Evolutionary conservation across 2,888 invertebrate species (phyloP), one percentile per base, ranked within the genome.

Genomic region (Lasioglossum marginatum): DNA sequence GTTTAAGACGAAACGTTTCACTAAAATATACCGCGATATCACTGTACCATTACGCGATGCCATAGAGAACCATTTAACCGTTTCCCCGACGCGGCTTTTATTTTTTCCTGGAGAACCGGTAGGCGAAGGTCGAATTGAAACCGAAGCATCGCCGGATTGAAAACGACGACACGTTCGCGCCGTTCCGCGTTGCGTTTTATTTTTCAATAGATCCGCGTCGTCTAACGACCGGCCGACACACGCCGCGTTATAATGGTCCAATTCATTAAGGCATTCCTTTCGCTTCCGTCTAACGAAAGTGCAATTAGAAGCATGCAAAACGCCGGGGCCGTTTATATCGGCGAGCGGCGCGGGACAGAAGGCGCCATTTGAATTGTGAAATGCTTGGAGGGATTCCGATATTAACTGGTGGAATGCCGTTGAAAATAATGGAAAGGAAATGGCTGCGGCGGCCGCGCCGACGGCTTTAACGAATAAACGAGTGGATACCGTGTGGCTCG

Each of bases 241-340:
- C 48, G 0, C 5, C 48, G 66, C 37, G 83, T 82, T 83, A 89
- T 91, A 91, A 92, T 89, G 90, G 87, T 89, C 88, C 90, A 89
- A 93, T 93, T 93, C 93, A 93, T 94, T 93, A 93, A 90, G 88
- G 85, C 90, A 92, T 93, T 93, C 92, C 91, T 81, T 77, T 85
- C 83, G 89, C 89, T 40, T 87, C 84, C 88, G 90, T 91, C 87
- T 89, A 93, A 94, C 92, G 91, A 92, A 92, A 90, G 90, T 82
- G 91, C 94, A 94, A 94, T 94, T 94, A 94, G 92, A 91, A 91
- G 92, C 94, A 93, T 94, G 94, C 93, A 93, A 94, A 94, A 92
- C 89, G 60, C 60, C 60, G n/a, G 27, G 1, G 1, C 80, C 84
- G 85, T 90, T 92, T 91, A 93, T 91, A 93, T 92, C 90, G 91